These are phyloP conservation scores for Loripinus fragilis DNA, from an alignment of 2,888 invertebrate genomes.

Conservation along the genomic window DNA sequence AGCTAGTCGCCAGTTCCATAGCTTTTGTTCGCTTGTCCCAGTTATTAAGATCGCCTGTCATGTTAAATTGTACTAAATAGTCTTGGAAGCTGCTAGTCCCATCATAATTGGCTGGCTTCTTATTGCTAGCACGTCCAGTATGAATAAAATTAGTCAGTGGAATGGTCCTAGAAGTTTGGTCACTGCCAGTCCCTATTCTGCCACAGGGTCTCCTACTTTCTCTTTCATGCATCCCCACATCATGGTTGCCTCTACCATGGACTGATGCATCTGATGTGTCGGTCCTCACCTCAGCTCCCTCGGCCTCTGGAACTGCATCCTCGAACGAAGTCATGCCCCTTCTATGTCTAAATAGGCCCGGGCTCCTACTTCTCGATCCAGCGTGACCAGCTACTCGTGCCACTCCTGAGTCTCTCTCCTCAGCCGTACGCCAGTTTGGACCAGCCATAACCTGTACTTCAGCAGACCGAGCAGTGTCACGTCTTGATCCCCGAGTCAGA, in stretches of 20 bases:
- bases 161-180: not conserved
- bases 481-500: not conserved
- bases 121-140: not conserved
- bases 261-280: not conserved
- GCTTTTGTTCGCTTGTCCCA: constrained; percentile 25
- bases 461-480: not conserved
- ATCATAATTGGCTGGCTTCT: constrained; percentile 28
- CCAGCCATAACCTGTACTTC: not conserved
- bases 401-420: not conserved
- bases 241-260: not conserved
- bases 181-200: not conserved
- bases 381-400: not conserved
- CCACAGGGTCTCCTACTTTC: not conserved
- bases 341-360: not conserved
- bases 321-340: not conserved
- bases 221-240: not conserved
- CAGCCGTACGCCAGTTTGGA: not conserved
- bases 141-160: not conserved
- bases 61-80: constrained; percentile 34
- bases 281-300: not conserved
- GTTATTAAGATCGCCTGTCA: constrained; percentile 17
- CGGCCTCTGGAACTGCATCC: not conserved
- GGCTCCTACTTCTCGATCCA: not conserved
- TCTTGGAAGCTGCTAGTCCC: constrained; percentile 24
- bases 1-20: constrained; percentile 27